Conservation (phyloP, 2,888 invertebrate genomes). For the Drosophila longiperda region DNA sequence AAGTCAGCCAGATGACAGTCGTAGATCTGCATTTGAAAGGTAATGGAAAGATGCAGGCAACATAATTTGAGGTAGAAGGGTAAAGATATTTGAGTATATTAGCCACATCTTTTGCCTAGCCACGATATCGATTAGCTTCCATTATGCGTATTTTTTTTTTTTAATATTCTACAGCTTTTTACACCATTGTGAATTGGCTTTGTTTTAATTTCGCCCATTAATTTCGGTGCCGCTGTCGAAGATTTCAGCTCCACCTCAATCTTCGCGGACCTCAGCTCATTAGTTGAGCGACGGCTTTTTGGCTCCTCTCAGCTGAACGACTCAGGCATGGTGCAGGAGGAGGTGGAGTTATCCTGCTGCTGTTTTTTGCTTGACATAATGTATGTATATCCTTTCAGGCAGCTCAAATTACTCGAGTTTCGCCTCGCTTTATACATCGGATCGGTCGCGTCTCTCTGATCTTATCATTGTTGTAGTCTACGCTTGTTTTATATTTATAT, state of each 20-base stretch:
- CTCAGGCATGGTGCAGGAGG: constrained; percentile 4
- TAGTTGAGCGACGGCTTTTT: constrained; percentile 35
- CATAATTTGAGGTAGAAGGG: background rate
- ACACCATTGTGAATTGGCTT: background rate
- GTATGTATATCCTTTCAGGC: constrained; percentile 64
- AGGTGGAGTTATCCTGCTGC: constrained; percentile 39
- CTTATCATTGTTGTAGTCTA: constrained; percentile 57
- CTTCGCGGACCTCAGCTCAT: background rate
- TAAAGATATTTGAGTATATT: background rate
- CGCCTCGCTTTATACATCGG: constrained; percentile 47
- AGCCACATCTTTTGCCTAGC: background rate
- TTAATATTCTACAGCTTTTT: background rate
- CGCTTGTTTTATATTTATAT: constrained; percentile 20
- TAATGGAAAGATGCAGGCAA: background rate
- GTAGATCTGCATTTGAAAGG: constrained; percentile 8
- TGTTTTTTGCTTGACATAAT: constrained; percentile 6
- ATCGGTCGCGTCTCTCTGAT: constrained; percentile 57
- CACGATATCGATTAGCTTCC: background rate
- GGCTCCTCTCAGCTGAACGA: constrained; percentile 53
- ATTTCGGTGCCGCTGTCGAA: background rate
- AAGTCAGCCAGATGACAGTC: constrained; percentile 8
- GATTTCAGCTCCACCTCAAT: constrained; percentile 5
- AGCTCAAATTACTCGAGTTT: constrained; percentile 61
- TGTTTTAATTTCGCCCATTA: background rate
- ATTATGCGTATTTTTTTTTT: background rate